Evolutionary conservation across 2,797 vertebrate genomes (phyloP).

Genomic region (Bovichtus variegatus): DNA sequence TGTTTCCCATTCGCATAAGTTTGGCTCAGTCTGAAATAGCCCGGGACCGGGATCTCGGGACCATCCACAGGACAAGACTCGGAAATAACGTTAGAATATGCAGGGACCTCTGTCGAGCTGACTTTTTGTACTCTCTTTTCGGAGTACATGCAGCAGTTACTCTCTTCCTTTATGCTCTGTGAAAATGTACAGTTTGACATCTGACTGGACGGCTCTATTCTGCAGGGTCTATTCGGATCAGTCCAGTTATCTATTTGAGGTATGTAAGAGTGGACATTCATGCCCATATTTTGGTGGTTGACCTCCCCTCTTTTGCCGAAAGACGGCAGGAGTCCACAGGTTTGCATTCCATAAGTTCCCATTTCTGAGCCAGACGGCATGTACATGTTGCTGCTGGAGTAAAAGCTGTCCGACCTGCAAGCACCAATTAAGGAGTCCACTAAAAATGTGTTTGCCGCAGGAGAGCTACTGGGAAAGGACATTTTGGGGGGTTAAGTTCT

Average conservation of each 20-base stretch:
- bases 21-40: conserved; percentile 99
- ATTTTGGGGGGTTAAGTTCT: conserved; percentile 89
- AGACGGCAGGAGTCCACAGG: conserved; percentile 99
- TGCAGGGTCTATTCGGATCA: conserved; percentile 95
- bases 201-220: conserved; percentile 95
- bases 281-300: conserved; percentile 97
- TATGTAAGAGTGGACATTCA: conserved; percentile 99
- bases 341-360: conserved; percentile 99
- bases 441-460: conserved; percentile 97
- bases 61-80: conserved; percentile 94
- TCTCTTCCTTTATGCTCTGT: conserved; percentile 99
- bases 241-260: conserved; percentile 99
- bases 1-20: conserved; percentile 96
- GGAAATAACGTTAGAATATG: conserved; percentile 92
- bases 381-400: conserved; percentile 99
- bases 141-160: conserved; percentile 99
- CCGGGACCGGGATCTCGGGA: conserved; percentile 97
- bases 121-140: conserved; percentile 96
- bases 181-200: conserved; percentile 97
- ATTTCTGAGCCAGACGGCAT: conserved; percentile 97
- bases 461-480: conserved; percentile 99
- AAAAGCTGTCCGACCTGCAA: conserved; percentile 98
- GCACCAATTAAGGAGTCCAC: conserved; percentile 99
- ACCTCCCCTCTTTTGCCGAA: conserved; percentile 97
- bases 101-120: conserved; percentile 91